A percentile compares a stretch with the other conserved stretches of the same genome.
These are phyloP conservation scores for Coenobita brevimanus DNA, from an alignment of 1,140 invertebrate species.

Conservation along the genomic window DNA sequence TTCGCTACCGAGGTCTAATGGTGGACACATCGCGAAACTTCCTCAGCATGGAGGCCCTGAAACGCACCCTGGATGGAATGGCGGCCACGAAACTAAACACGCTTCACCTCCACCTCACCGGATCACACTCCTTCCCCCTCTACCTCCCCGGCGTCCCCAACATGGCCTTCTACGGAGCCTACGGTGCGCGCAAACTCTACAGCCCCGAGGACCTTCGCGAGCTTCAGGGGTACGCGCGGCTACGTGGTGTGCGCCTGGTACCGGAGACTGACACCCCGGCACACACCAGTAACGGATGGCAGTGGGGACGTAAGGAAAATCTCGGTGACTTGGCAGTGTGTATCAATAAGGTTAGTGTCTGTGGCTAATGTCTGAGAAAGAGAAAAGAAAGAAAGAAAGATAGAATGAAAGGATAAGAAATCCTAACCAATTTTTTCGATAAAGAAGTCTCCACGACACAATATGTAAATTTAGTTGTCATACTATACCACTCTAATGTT, in stretches of 20 bases:
- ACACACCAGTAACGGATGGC: conserved; percentile 91
- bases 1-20: conserved; percentile 61
- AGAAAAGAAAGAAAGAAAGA: no score
- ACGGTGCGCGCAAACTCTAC: conserved; percentile 74
- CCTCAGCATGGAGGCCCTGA: conserved; percentile 80
- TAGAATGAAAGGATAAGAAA: no score
- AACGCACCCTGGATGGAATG: conserved; percentile 87
- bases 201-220: conserved; percentile 80
- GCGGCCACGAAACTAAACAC: conserved; percentile 86
- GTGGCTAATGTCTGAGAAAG: no score
- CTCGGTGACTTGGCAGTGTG: conserved; percentile 75
- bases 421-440: no score
- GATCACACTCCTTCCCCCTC: conserved; percentile 89
- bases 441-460: no score
- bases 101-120: conserved; percentile 93
- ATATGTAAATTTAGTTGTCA: no score
- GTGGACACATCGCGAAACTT: conserved; percentile 73
- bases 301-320: conserved; percentile 80
- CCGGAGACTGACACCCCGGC: conserved; percentile 91
- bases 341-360: conserved; percentile 77
- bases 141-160: conserved; percentile 72
- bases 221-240: conserved; percentile 81
- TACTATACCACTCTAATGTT: no score
- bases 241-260: conserved; percentile 83
- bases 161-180: conserved; percentile 61